These are phyloP conservation scores for Pelosia muscerda DNA, from an alignment of 2,888 invertebrate species.

Conservation along the genomic window DNA sequence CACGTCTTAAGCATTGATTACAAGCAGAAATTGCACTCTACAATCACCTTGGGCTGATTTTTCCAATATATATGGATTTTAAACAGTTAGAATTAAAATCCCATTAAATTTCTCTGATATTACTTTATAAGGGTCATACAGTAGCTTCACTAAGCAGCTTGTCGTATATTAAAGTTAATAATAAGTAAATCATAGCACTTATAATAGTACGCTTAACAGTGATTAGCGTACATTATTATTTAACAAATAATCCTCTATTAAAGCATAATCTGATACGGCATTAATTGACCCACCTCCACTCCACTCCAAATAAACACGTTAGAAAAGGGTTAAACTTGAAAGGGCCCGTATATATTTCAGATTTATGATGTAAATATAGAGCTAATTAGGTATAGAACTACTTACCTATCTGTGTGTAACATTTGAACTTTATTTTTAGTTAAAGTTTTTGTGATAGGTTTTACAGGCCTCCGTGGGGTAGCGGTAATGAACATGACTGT, in stretches of 20 bases:
- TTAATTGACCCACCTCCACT: slow-evolving; percentile 29
- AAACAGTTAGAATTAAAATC: no score
- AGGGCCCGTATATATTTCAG: slow-evolving; percentile 29
- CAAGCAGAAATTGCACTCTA: no score
- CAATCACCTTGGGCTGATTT: no score
- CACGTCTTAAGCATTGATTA: no score
- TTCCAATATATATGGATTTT: no score
- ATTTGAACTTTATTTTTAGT: no score
- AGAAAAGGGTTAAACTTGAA: neutral
- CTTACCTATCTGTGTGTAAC: neutral
- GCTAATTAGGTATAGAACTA: neutral
- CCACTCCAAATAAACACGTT: slow-evolving; percentile 25
- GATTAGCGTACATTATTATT: slow-evolving; percentile 46
- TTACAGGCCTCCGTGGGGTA: no score
- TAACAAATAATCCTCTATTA: slow-evolving; percentile 47
- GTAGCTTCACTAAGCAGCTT: neutral
- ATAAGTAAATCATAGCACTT: slow-evolving; percentile 13
- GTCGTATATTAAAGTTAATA: neutral
- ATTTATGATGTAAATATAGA: neutral
- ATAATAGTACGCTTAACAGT: slow-evolving; percentile 23
- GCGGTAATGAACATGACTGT: no score
- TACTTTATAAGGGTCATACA: neutral
- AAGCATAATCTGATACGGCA: slow-evolving; percentile 50
- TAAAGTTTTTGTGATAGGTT: neutral
- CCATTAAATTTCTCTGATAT: no score